These are phyloP conservation scores for Gallinago jamesoni DNA, from an alignment of 2,113 vertebrate species.

Conservation along the genomic window DNA sequence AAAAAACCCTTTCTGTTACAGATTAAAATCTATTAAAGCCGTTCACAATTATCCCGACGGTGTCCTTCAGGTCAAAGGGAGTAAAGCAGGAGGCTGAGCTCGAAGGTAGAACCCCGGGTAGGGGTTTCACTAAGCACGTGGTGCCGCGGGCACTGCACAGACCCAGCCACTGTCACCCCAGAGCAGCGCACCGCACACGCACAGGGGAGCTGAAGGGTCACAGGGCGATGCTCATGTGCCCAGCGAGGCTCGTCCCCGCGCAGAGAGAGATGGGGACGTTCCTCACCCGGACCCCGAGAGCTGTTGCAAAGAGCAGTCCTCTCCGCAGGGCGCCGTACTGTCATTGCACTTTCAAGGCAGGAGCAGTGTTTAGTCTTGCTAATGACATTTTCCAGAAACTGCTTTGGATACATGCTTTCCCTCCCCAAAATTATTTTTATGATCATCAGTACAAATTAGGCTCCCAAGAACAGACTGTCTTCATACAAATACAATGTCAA, in stretches of 20 bases:
- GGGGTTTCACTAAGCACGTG: neutral
- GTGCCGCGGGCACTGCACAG: neutral
- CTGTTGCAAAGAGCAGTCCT: neutral
- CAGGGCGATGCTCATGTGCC: neutral
- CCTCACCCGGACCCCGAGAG: neutral
- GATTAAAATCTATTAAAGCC: neutral
- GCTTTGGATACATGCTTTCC: neutral
- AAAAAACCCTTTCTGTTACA: neutral
- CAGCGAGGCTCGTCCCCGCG: neutral
- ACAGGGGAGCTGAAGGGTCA: neutral
- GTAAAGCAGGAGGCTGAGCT: neutral
- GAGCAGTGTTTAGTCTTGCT: neutral
- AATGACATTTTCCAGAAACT: slow-evolving; percentile 1
- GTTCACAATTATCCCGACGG: neutral
- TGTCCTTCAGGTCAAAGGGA: neutral
- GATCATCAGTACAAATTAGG: neutral
- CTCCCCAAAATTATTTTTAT: neutral
- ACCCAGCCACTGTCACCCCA: neutral
- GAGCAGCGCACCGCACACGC: neutral
- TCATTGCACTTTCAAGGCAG: neutral
- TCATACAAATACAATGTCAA: neutral
- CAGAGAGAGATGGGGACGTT: neutral
- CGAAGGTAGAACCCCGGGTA: neutral
- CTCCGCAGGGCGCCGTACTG: neutral
- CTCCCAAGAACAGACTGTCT: neutral